Conservation (phyloP, 37 sponge, comb jelly and placozoan species). For the Spongilla lacustris region DNA sequence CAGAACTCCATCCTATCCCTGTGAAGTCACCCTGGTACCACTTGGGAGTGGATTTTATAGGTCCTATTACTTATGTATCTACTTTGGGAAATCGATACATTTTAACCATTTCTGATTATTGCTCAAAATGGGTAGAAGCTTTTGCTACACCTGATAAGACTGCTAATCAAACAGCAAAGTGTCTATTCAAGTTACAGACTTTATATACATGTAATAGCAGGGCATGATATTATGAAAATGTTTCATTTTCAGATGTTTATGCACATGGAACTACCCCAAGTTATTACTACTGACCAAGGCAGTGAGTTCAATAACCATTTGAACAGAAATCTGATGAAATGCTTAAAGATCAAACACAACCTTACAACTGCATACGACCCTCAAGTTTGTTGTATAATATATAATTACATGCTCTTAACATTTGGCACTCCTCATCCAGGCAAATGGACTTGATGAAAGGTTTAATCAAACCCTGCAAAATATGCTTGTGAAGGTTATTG, state of each 20-base stretch:
- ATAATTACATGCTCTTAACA: background rate
- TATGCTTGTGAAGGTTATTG: too few species aligned
- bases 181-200: slow-evolving; percentile 66
- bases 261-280: slow-evolving; percentile 8
- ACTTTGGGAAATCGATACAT: slow-evolving; percentile 47
- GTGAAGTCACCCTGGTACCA: slow-evolving; percentile 72
- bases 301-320: slow-evolving; percentile 42
- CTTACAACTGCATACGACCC: background rate
- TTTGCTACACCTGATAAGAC: slow-evolving; percentile 34
- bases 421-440: too few species aligned
- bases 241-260: background rate
- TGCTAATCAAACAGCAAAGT: slow-evolving; percentile 37
- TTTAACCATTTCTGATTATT: slow-evolving; percentile 72
- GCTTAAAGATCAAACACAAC: background rate
- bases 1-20: slow-evolving; percentile 73
- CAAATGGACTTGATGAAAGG: too few species aligned
- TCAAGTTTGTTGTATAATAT: background rate
- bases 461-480: background rate
- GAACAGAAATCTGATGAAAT: slow-evolving; percentile 27
- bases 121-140: slow-evolving; percentile 62
- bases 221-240: too few species aligned
- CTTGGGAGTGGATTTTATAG: slow-evolving; percentile 71
- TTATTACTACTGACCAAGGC: slow-evolving; percentile 46
- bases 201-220: background rate
- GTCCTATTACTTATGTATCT: slow-evolving; percentile 35